Evolutionary conservation across 2,888 invertebrate species (phyloP), one percentile per base, ranked within the genome.

Genomic region (Pterostichus madidus): DNA sequence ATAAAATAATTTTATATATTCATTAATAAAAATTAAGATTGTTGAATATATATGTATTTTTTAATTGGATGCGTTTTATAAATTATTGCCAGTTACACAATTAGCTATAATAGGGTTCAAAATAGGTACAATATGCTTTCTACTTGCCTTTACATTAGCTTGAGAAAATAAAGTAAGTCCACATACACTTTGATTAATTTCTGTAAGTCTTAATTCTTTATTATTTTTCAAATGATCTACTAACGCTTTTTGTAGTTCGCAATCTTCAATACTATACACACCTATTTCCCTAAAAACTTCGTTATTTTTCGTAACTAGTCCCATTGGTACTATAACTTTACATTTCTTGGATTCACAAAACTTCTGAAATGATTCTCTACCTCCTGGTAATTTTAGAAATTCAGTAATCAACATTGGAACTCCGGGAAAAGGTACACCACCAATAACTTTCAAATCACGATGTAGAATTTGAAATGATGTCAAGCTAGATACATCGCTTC

Each of bases 361-460:
- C 82, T 90, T 89, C 10, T 87, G 85, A 1, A 95, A 87, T 0
- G 93, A 92, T 5, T 89, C 86, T 5, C 90, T 86, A 0, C 92
- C 92, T 46, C 89, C 90, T 0, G 90, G 88, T 78, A 91, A 88
- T 80, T 89, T 87, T 0, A 94, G 88, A 87, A 92, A 94, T 64
- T 92, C 91, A 91, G 93, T 90, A 2, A 94, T 92, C 0, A 94
- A 88, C 87, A 94, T 91, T 0, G 95, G 94, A 13, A 96, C 88
- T 86, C 92, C 91, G 0, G 91, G 92, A 10, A 91, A 89, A 24
- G 91, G 87, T 0, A 92, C 88, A 44, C 92, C 91, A 2, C 91
- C 91, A 0, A 94, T 88, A 0, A 94, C 87, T 91, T 97, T 97
- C 75, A 94, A 89, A 87, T 97, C 97, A 88, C 95, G 96, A 80